Percentiles rank a stretch among this genome's conserved stretches.
Conservation (phyloP, 2,888 invertebrate genomes). For the Blastobasis adustella region DNA sequence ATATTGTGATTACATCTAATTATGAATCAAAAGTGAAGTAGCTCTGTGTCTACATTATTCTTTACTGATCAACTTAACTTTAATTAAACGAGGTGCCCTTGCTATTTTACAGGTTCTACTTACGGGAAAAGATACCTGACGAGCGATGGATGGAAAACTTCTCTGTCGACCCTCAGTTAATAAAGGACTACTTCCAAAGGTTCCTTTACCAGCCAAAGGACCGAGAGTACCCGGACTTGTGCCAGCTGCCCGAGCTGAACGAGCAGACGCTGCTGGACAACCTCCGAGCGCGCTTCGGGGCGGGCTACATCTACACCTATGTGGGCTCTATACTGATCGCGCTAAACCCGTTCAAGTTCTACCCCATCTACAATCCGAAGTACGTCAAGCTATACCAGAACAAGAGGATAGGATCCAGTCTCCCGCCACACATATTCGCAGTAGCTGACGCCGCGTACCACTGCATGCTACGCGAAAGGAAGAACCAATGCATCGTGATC, state of each 20-base stretch:
- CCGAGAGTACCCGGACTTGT: conserved; percentile 95
- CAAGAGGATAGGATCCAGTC: conserved; percentile 89
- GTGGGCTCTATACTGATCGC: conserved; percentile 97
- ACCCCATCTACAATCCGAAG: conserved; percentile 98
- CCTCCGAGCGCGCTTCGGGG: conserved; percentile 89
- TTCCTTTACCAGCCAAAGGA: conserved; percentile 94
- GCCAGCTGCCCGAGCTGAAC: conserved; percentile 95
- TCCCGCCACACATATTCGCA: conserved; percentile 97
- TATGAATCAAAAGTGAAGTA: conserved; percentile 54
- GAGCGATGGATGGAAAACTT: conserved; percentile 91
- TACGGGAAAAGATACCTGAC: conserved; percentile 89
- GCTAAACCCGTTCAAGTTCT: conserved; percentile 95
- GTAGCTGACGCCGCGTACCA: conserved; percentile 96
- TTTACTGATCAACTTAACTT: background rate
- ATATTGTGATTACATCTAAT: conserved; percentile 37
- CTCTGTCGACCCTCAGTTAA: conserved; percentile 92
- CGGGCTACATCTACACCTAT: conserved; percentile 96
- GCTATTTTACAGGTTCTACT: conserved; percentile 82
- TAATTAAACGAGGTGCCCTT: conserved; percentile 10
- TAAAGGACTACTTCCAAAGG: conserved; percentile 93
- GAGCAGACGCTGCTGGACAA: conserved; percentile 95
- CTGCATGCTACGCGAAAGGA: conserved; percentile 92
- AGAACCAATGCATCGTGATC: conserved; percentile 95
- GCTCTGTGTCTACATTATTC: conserved; percentile 22
- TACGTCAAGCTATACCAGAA: conserved; percentile 97